Base-by-base conservation (phyloP, 2,888 invertebrate species). In the Volucella zonaria region DNA sequence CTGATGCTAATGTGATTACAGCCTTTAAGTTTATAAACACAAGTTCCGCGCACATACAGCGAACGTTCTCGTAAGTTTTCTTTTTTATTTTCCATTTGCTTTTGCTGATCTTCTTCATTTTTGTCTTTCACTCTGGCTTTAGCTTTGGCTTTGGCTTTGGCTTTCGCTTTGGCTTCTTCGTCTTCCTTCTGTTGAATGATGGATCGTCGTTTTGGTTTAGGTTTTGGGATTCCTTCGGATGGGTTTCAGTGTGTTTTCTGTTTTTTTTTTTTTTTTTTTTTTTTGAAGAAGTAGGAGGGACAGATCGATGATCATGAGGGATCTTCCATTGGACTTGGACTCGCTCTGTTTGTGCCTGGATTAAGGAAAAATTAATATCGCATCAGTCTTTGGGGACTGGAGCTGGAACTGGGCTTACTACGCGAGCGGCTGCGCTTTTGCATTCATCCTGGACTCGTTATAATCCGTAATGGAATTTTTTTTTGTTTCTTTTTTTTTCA, bases 1-100 rank as follows among this genome's bases (percentile, higher is more conserved):
- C 90, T 90, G 91, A 89, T 89, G 88, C 90, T 92, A 92, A 91
- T 92, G 90, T 92, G 92, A 92, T 92, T 92, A 92, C 92, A 91
- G 91, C 90, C 91, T 92, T 92, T 92, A 90, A 89, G 91, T 91
- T 91, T 91, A 91, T 91, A 91, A 91, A 91, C 88, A 88, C 87
- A 88, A 85, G 87, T 87, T 87, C 82, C 87, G 87, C 80, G 82
- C 83, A 73, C 77, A 87, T 80, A 75, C 77, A 73, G 74, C 11
- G 54, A 59, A 82, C 75, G 56, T 71, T 77, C 49, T 62, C 71
- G 67, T 18, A 31, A 47, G 38, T 14, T 12, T 45, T 59, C 38
- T 59, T 59, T 40, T 80, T 61, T 54, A 64, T 68, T 67, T 81
- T 74, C 78, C 75, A 75, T 81, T 85, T 78, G 81, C 78, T 75